Evolutionary conservation across 2,888 invertebrate species (phyloP), one percentile per base, ranked within the genome.

Genomic region (Amiota communis): DNA sequence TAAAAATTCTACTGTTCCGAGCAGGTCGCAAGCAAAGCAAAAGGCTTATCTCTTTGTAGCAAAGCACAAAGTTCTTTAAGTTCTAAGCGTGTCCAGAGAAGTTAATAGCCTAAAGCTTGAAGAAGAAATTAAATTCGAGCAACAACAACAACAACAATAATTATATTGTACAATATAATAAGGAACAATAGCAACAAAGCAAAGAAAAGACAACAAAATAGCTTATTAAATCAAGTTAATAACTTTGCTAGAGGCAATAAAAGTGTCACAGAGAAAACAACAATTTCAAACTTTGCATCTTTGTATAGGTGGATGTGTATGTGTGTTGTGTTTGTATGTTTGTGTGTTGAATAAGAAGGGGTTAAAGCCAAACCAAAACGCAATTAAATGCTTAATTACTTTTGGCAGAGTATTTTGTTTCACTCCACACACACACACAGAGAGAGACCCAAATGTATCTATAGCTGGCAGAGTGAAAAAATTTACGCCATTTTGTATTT

Each of bases 201-300:
- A 46, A 59, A 59, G 59, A 15, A 9, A 59, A 15, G 8, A 46
- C 36, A 64, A 47, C 64, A 20, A 15, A 68, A 53, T 53, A 49
- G 85, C 81, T 87, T 87, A 87, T 87, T 88, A 87, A 87, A 87
- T 87, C 87, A 88, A 87, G 81, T 87, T 88, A 87, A 88, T 87
- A 87, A 88, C 88, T 88, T 84, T 83, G 77, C 72, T 68, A 79
- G 81, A 82, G 83, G 87, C 83, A 87, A 87, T 87, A 87, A 87
- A 87, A 87, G 86, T 87, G 87, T 87, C 87, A 87, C 86, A 87
- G 83, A 87, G 87, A 87, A 86, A 82, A 87, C 85, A 77, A 76
- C 73, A 63, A 36, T 36, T 36, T 6, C 36, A 36, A 36, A 36
- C 36, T 36, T 36, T 36, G 36, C 6, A 36, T 36, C 36, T 36